Base-by-base conservation (phyloP, 2,888 invertebrate species). In the Agonopterix arenella region DNA sequence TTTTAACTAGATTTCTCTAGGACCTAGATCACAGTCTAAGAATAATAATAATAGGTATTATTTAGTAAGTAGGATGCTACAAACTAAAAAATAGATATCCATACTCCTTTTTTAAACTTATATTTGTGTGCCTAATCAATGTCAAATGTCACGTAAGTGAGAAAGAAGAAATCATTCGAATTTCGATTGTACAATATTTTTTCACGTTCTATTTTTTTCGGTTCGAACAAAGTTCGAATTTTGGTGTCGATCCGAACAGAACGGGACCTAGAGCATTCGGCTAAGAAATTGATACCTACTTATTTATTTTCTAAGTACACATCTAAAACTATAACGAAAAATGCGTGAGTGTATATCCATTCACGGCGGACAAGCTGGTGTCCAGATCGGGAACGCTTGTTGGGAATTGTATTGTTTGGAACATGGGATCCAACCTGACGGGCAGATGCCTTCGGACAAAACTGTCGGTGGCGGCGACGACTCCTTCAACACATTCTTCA, bases 401-500 rank as follows among this genome's bases (percentile, higher is more conserved):
- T 96, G 95, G 95, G 95, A 95, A 76, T 80, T 95, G 55, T 95
- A 95, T 78, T 95, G 95, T 70, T 83, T 95, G 58, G 95, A 95
- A 72, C 95, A 95, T 84, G 93, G 93, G 36, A 96, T 95, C 67
- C 94, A 95, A 76, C 95, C 95, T 38, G 95, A 96, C 71, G 96
- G 96, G 10, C 94, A 94, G 78, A 95, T 96, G 95, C 96, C 96
- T 44, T 94, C 94, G 9, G 96, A 97, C 76, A 93, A 92, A 69
- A 92, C 93, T 18, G 89, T 93, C 44, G 96, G 96, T 51, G 95
- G 95, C 52, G 96, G 96, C 50, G 98, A 98, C 78, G 97, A 97
- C 85, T 96, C 96, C 52, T 98, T 97, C 90, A 97, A 97, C 84
- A 98, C 96, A 51, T 96, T 96, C 90, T 96, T 96, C 91, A 94